Evolutionary conservation across 1,140 invertebrate species (phyloP).

Genomic region (Drosophila ogumai): DNA sequence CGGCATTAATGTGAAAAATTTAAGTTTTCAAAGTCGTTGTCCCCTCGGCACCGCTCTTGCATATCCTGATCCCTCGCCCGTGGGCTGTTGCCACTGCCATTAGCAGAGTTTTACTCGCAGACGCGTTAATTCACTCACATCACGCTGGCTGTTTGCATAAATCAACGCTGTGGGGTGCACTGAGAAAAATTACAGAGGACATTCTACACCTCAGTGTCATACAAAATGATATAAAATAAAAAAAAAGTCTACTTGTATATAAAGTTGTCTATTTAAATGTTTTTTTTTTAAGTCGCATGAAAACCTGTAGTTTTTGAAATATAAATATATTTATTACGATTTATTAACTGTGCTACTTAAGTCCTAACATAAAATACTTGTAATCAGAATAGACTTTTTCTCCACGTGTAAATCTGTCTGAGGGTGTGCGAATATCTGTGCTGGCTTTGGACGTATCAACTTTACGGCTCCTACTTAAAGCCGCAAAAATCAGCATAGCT

Average conservation of each 20-base stretch:
- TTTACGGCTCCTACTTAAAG: conserved; percentile 61
- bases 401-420: not conserved
- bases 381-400: not conserved
- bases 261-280: too few species aligned
- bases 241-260: not conserved
- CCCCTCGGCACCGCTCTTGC: not conserved
- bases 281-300: too few species aligned
- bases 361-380: not conserved
- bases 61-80: conserved; percentile 1
- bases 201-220: not conserved
- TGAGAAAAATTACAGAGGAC: not conserved
- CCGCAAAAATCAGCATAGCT: conserved; percentile 73
- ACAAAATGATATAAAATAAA: not conserved
- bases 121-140: conserved; percentile 77
- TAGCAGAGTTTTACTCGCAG: conserved; percentile 63
- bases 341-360: not conserved
- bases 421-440: conserved; percentile 17
- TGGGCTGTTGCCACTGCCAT: conserved; percentile 66
- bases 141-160: conserved; percentile 75
- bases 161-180: conserved; percentile 48
- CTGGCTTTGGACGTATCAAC: conserved; percentile 38
- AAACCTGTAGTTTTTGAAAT: not conserved
- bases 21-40: conserved; percentile 62
- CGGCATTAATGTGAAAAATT: conserved; percentile 63
- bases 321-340: too few species aligned